Base-by-base conservation (phyloP, 2,797 vertebrate genomes). In the Pygocentrus nattereri region DNA sequence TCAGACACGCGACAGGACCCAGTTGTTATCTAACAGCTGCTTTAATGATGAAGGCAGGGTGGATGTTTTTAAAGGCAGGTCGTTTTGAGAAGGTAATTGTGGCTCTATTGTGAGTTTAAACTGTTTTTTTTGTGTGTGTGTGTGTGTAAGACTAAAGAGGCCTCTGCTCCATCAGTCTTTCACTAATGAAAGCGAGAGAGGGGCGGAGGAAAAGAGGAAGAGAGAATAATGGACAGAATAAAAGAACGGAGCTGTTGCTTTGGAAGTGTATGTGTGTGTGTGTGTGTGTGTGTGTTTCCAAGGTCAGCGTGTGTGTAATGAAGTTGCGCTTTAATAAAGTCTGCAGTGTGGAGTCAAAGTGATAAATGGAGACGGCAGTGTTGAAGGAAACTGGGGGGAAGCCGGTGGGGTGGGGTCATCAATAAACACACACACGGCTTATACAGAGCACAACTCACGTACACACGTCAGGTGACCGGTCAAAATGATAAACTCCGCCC, bases 281-380 rank as follows among this genome's bases (percentile, higher is more conserved):
- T 80, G 27, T 61, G 31, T 58, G 72, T 74, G 72, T 74, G 54
- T 74, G 72, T 64, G 74, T 76, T 27, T 68, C 47, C n/a, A 49
- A 13, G 50, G 50, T 84, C 56, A 62, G 84, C 77, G 49, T 58
- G 76, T 54, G 76, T 75, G 80, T 69, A 78, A 82, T 78, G 78
- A 81, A 78, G 70, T 47, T 50, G 74, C 41, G 74, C 38, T 78
- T 88, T 88, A 87, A 88, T 86, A 82, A 86, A 86, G 81, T 80
- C 82, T 68, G 68, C 21, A 69, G 79, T 81, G 74, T 89, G 79
- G 85, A 83, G 85, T 82, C 81, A 84, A 83, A 81, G 86, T 87
- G 85, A 86, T 73, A 75, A 82, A 89, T 84, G 78, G 82, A 81
- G 72, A 54, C 18, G 74, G 54, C 76, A 82, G 76, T 61, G 69